Percentiles rank a stretch among this genome's conserved stretches.
These are phyloP conservation scores for Apamea epomidion DNA, from an alignment of 2,888 invertebrate genomes.

Conservation along the genomic window DNA sequence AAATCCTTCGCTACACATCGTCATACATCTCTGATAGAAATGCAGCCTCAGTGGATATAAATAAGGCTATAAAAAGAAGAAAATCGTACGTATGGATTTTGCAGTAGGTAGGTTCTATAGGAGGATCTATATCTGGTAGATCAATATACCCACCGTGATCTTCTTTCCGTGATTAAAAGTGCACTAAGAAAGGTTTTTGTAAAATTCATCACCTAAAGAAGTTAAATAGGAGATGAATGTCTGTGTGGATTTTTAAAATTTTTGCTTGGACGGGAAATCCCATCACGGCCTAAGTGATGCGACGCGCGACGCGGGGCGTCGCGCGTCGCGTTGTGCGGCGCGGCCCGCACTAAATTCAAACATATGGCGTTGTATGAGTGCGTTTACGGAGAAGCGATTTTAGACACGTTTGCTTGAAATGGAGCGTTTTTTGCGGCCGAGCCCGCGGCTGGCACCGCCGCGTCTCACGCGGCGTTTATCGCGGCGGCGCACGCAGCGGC, in stretches of 20 bases:
- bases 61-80: background rate
- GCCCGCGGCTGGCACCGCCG: too few relatives aligned
- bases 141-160: background rate
- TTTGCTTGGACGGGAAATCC: background rate
- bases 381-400: too few relatives aligned
- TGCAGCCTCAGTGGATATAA: background rate
- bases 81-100: background rate
- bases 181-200: background rate
- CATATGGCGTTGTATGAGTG: too few relatives aligned
- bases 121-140: background rate
- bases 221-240: too few relatives aligned
- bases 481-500: too few relatives aligned
- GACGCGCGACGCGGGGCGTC: too few relatives aligned
- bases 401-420: too few relatives aligned
- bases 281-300: background rate
- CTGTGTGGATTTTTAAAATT: background rate
- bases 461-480: too few relatives aligned
- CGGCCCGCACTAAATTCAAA: too few relatives aligned
- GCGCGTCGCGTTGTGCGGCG: too few relatives aligned
- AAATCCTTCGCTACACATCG: background rate
- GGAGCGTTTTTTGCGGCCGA: too few relatives aligned
- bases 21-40: background rate
- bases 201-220: background rate
- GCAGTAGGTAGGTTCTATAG: background rate
- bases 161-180: background rate